Conservation (phyloP, 2,797 vertebrate genomes). For the Rhinogobio ventralis region DNA sequence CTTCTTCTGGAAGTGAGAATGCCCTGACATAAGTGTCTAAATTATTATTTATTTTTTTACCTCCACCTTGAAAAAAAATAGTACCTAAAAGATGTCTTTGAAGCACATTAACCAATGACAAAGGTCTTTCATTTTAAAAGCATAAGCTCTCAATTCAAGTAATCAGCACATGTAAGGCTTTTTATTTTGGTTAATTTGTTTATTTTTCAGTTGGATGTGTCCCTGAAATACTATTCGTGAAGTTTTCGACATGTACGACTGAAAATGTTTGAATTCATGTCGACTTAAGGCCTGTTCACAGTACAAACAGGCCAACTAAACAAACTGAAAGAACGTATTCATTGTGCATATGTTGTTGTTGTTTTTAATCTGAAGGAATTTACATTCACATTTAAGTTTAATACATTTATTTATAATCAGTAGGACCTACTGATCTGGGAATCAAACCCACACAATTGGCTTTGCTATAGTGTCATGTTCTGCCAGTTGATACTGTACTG, state of each 20-base stretch:
- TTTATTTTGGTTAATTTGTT: not conserved
- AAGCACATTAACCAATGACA: slow-evolving; percentile 16
- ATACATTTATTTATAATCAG: not conserved
- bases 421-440: not conserved
- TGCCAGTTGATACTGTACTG: not conserved
- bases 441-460: not conserved
- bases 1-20: slow-evolving; percentile 56
- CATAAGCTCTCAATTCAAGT: slow-evolving; percentile 31
- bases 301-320: not conserved
- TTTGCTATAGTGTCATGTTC: not conserved
- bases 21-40: slow-evolving; percentile 50
- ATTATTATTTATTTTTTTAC: slow-evolving; percentile 38
- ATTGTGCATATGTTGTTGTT: too few species aligned
- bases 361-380: not conserved
- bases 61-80: slow-evolving; percentile 49
- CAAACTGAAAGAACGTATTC: not conserved
- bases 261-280: not conserved
- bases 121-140: slow-evolving; percentile 39
- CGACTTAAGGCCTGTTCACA: not conserved
- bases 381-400: not conserved
- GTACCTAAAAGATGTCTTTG: slow-evolving; percentile 24
- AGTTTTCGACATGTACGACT: not conserved
- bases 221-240: not conserved
- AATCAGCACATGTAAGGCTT: not conserved
- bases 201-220: not conserved